Evolutionary conservation across 2,888 invertebrate species (phyloP).

Genomic region (Hedychridium roseum): DNA sequence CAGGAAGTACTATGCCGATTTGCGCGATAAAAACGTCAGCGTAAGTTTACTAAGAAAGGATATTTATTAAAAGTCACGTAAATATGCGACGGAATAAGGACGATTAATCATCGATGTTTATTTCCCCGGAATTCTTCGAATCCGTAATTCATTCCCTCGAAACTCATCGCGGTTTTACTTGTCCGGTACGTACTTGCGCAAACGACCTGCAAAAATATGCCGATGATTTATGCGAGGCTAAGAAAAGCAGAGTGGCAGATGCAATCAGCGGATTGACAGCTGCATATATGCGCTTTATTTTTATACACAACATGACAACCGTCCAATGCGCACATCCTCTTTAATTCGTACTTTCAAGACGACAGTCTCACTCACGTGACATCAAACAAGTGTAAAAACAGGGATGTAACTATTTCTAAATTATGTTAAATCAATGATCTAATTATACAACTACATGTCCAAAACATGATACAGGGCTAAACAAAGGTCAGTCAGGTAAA

Average conservation of each 20-base stretch:
- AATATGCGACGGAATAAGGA: neutral
- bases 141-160: no score
- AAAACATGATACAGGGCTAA: no score
- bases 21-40: no score
- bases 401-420: no score
- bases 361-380: conserved; percentile 4
- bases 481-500: no score
- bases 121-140: neutral
- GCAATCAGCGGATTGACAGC: neutral
- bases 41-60: neutral
- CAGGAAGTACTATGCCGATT: neutral
- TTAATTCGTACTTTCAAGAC: neutral
- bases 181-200: no score
- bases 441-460: no score
- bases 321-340: neutral
- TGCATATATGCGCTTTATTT: neutral
- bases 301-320: no score
- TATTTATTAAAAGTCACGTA: neutral
- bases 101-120: neutral
- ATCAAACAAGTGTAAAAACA: conserved; percentile 18
- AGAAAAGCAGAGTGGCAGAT: conserved; percentile 4
- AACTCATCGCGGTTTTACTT: no score
- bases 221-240: conserved; percentile 1
- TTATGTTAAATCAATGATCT: no score
- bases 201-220: no score